Conservation (phyloP, 2,797 vertebrate species). For the Euphonia xanthogaster region DNA sequence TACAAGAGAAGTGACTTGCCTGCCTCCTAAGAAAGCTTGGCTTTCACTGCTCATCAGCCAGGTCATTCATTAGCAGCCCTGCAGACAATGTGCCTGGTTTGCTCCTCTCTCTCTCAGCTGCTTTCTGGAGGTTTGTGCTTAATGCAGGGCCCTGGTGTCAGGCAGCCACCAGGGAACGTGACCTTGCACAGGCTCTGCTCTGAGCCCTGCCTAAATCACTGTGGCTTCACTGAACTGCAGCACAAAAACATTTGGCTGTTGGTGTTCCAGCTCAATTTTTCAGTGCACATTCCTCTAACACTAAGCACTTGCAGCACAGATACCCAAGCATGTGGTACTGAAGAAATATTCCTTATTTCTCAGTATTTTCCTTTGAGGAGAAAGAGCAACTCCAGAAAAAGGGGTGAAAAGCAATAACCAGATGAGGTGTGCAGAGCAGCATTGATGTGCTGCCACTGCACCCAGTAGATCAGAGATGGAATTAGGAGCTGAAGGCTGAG, state of each 20-base stretch:
- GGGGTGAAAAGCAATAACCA: neutral
- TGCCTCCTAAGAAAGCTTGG: neutral
- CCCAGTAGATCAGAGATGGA: neutral
- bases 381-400: neutral
- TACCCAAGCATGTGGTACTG: neutral
- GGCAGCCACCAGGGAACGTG: neutral
- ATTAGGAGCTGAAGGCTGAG: neutral
- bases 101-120: neutral
- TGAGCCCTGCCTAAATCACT: neutral
- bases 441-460: neutral
- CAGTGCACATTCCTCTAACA: neutral
- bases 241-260: neutral
- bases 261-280: neutral
- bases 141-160: neutral
- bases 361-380: neutral
- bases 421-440: neutral
- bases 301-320: neutral
- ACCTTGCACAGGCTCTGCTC: neutral
- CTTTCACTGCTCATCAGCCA: slow-evolving; percentile 32
- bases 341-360: neutral
- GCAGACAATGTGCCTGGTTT: neutral
- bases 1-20: slow-evolving; percentile 28
- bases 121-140: neutral
- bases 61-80: neutral
- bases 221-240: neutral